Base-by-base conservation (phyloP, 2,113 vertebrate species). In the Bagarius yarrelli region DNA sequence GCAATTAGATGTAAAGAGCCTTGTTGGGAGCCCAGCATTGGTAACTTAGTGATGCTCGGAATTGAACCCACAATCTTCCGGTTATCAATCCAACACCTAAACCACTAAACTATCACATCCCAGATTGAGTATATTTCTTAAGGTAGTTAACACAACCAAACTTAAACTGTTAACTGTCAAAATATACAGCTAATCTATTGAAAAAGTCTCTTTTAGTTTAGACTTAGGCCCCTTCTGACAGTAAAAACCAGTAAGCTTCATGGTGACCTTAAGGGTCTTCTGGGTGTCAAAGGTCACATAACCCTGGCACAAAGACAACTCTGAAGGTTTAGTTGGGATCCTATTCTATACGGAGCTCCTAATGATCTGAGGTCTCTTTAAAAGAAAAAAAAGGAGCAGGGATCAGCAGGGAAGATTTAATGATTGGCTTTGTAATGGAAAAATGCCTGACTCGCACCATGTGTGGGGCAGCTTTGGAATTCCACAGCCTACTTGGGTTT, bases 351-450 rank as follows among this genome's bases (percentile, higher is more conserved):
- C 63, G 11, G 53, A 60, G 63, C 63, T 67, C 81, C 67, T 77
- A 82, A 82, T 82, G 81, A 82, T 70, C 73, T 77, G 55, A 82
- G 59, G 79, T 76, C 78, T 81, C 87, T 84, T 78, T 80, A 87
- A 89, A 92, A 73, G 55, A 55, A 16, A 92, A 71, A 73, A 55
- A 16, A 88, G 71, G 90, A 90, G 91, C 90, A 86, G 87, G 87
- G 89, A 90, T 61, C 91, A 92, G 91, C 91, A 85, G 90, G 91
- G 89, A 91, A 88, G 87, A 78, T 84, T 87, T 87, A 87, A 82
- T 90, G 89, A 93, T 93, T 91, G 91, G 91, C 88, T 92, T 89
- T 92, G 92, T 93, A 89, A 93, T 94, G 92, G 92, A 82, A 93
- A 93, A 93, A 91, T 88, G 87, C 86, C 86, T 87, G 81, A 85